A percentile compares a stretch with the other conserved stretches of the same genome.
phyloP scores from a whole-genome alignment of 2,888 invertebrate species.

The Andrena minutula region DNA sequence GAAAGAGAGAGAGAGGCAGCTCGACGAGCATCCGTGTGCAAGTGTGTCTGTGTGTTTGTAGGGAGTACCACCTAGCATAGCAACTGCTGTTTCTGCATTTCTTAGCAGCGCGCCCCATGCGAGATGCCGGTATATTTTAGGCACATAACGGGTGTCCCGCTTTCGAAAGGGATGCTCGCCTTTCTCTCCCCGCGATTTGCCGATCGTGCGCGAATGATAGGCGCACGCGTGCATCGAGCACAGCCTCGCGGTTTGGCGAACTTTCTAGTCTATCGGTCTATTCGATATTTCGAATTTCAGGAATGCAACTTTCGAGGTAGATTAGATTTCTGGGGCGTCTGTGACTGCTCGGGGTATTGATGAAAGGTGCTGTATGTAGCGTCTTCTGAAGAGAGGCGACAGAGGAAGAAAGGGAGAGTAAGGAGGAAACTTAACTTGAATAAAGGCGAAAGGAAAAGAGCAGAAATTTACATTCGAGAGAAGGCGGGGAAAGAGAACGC shows the following conservation, averaged over 20 bases:
- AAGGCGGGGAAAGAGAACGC: too few relatives aligned
- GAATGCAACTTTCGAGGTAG: too few relatives aligned
- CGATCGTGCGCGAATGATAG: neutral
- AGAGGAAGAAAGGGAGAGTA: too few relatives aligned
- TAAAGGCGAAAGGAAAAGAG: too few relatives aligned
- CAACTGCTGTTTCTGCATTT: constrained; percentile 85
- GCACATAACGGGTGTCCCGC: constrained; percentile 80
- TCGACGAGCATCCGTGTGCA: constrained; percentile 39
- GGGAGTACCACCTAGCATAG: constrained; percentile 83
- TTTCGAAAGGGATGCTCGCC: constrained; percentile 38
- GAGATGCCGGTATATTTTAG: constrained; percentile 78
- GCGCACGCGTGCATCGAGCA: neutral
- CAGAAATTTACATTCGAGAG: too few relatives aligned
- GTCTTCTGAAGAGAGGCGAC: too few relatives aligned
- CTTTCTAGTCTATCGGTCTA: too few relatives aligned
- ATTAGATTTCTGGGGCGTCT: too few relatives aligned
- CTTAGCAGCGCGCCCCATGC: constrained; percentile 80
- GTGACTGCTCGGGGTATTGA: too few relatives aligned
- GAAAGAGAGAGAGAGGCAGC: constrained; percentile 37
- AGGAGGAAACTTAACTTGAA: too few relatives aligned
- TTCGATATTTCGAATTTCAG: too few relatives aligned
- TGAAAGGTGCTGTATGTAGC: too few relatives aligned
- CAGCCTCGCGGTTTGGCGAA: neutral
- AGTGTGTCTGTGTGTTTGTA: constrained; percentile 59
- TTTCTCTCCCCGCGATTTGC: neutral